phyloP scores from a whole-genome alignment of 2,113 vertebrate species.

The Spheniscus mendiculus region DNA sequence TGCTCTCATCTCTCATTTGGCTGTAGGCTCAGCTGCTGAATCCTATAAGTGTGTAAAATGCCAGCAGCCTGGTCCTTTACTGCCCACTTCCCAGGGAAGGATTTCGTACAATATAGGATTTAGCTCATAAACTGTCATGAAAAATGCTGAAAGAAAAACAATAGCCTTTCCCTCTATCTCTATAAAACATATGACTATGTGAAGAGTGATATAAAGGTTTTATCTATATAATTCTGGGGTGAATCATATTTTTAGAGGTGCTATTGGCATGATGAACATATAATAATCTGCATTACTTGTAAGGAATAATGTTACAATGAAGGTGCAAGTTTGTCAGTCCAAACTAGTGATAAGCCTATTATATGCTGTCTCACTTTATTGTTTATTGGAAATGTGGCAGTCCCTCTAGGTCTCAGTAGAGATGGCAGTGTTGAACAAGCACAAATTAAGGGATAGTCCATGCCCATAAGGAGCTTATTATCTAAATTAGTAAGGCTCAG shows the following conservation, averaged over 20 bases:
- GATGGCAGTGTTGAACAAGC: neutral
- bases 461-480: neutral
- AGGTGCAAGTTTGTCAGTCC: neutral
- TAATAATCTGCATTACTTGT: neutral
- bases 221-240: neutral
- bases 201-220: neutral
- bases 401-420: neutral
- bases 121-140: neutral
- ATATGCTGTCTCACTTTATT: neutral
- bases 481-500: neutral
- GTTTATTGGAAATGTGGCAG: neutral
- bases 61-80: neutral
- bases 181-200: neutral
- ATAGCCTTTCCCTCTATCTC: neutral
- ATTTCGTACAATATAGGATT: neutral
- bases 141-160: neutral
- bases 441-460: neutral
- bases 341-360: neutral
- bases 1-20: slow-evolving; percentile 11
- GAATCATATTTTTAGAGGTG: neutral
- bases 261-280: neutral
- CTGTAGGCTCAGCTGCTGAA: neutral
- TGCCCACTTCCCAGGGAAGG: neutral
- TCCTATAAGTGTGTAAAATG: slow-evolving; percentile 24
- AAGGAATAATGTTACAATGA: neutral